Conservation (phyloP, 2,888 invertebrate genomes). For the Trilocha varians region DNA sequence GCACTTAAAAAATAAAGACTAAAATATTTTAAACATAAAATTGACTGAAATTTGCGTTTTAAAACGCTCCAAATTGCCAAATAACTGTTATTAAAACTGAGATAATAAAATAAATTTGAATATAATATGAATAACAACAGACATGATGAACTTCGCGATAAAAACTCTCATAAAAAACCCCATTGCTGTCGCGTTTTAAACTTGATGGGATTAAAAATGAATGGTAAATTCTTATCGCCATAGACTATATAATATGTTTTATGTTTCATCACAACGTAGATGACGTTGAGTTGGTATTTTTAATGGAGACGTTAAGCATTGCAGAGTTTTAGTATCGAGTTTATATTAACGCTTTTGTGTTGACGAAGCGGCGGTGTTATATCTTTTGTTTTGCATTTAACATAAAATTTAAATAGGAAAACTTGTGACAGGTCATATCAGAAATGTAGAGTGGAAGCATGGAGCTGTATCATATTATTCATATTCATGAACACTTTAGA, state of each 20-base stretch:
- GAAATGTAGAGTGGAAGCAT: no score
- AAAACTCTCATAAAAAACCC: not conserved
- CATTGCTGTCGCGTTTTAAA: not conserved
- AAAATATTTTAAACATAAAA: not conserved
- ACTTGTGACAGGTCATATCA: no score
- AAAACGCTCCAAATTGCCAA: not conserved
- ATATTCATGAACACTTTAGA: no score
- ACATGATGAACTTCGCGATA: not conserved
- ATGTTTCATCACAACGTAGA: not conserved
- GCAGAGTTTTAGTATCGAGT: not conserved
- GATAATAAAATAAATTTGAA: not conserved
- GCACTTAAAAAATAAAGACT: no score
- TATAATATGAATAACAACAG: not conserved
- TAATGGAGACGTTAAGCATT: slow-evolving; percentile 1
- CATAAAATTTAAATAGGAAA: no score
- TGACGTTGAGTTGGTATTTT: not conserved
- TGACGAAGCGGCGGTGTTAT: not conserved
- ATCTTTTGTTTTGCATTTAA: not conserved
- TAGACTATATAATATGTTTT: not conserved
- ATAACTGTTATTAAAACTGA: not conserved
- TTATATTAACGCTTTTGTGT: not conserved
- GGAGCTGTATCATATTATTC: no score
- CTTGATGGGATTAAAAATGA: not conserved
- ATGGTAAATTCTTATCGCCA: not conserved
- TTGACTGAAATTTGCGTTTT: not conserved